Base-by-base conservation (phyloP, 1,140 invertebrate species). In the Homalodisca vitripennis region DNA sequence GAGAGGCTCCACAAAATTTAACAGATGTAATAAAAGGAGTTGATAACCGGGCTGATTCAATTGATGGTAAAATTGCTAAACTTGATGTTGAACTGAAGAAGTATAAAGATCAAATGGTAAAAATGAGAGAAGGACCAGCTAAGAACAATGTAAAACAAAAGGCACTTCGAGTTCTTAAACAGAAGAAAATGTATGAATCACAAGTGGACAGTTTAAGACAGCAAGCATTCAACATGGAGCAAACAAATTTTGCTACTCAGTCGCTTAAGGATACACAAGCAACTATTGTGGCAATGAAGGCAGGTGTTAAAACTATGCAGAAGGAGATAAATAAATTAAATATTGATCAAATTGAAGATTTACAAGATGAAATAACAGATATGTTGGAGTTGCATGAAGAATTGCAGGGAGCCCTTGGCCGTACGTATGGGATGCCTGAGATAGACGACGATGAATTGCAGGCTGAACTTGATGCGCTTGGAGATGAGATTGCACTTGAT, bases 151-250 rank as follows among this genome's bases (percentile, higher is more conserved):
- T 97, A 0, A 97, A 97, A 82, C 93, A 97, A 74, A 98, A 98
- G 82, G 97, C 97, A 0, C 80, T 99, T 80, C 82, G 96, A 73
- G 90, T 98, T 67, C 82, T 99, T 6, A 99, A 98, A 79, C 98
- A 99, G 80, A 94, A 95, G 76, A 98, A 98, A 86, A 93, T 94
- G 93, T 95, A 97, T 83, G 98, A 99, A 81, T 86, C 89, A 68
- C 98, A 99, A 81, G 82, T 92, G 1, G 94, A 98, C 67, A 96
- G 95, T 80, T 83, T 99, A 30, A 82, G 91, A 70, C 91, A 97
- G 68, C 98, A 99, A 77, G 93, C 95, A 0, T 99, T 99, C 78
- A 99, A 99, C 78, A 98, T 99, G 93, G 98, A 99, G 80, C 98
- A 99, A 82, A 92, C 96, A 17, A 98, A 98, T 80, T 98, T 95